Evolutionary conservation across 2,113 vertebrate species (phyloP), one percentile per base, ranked within the genome.

Genomic region (Salvelinus alpinus): DNA sequence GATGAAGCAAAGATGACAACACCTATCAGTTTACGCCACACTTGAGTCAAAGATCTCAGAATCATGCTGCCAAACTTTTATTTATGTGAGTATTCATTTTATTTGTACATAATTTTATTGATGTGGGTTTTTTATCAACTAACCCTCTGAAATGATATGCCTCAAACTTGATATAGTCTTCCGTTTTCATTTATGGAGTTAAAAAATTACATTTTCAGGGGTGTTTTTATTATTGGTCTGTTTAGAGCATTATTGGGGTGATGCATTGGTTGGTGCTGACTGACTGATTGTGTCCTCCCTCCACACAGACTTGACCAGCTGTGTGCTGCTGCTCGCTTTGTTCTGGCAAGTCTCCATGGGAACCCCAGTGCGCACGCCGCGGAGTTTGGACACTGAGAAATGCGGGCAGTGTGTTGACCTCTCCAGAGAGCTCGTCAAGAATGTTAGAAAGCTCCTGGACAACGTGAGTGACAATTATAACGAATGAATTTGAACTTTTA

Each of bases 401-500:
- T 54, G 64, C 51, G 48, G 0, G 20, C 11, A 64, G 0, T 88
- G 82, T 62, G 3, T 80, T 0, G 0, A 0, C 29, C 81, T 81
- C 29, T 86, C 84, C 75, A 83, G 1, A 76, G 22, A 0, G 13
- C 89, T 91, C 20, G 83, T 87, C 64, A 1, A 16, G 0, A 76
- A 75, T 0, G 9, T 84, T 72, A 57, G 1, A 0, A 24, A 22
- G 0, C 72, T 87, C 1, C 76, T 88, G 20, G 20, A 54, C 0
- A 77, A 16, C 6, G 91, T 92, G 69, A 90, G 88, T 88, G 83
- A n/a, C 59, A 22, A n/a, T 12, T 44, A 44, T 44, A 44, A 44
- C 38, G 2, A 44, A 44, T 44, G 9, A 0, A 44, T 44, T 44
- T 11, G 8, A 44, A 44, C 38, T 1, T 44, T 44, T 44, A 44